These are phyloP conservation scores for Conomelus anceps DNA, from an alignment of 2,888 invertebrate genomes.

Conservation along the genomic window DNA sequence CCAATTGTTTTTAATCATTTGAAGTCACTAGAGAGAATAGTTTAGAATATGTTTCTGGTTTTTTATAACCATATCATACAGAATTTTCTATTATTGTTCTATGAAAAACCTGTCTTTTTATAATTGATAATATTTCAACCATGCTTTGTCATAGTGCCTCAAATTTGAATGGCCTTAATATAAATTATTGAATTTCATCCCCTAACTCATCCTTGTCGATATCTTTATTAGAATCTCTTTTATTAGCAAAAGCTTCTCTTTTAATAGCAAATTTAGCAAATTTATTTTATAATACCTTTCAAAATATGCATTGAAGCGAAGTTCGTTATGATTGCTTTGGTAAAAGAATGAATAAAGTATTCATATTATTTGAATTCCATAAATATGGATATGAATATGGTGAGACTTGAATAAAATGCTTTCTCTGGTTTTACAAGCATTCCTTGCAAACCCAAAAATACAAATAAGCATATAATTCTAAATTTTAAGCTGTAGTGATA, in stretches of 20 bases:
- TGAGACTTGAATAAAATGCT: too few species aligned
- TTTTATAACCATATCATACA: background rate
- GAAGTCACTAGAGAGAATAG: background rate
- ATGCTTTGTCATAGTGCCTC: slow-evolving; percentile 12
- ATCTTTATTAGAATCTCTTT: background rate
- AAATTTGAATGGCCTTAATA: slow-evolving; percentile 7
- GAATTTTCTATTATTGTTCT: background rate
- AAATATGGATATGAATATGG: too few species aligned
- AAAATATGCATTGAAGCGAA: too few species aligned
- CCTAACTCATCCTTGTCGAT: background rate
- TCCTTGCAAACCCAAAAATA: too few species aligned
- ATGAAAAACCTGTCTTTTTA: background rate
- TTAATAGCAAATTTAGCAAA: background rate
- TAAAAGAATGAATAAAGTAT: too few species aligned
- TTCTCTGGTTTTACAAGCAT: too few species aligned
- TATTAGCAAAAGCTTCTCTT: too few species aligned
- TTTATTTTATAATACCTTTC: background rate
- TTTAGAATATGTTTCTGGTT: background rate
- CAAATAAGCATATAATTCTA: too few species aligned
- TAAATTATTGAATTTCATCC: background rate
- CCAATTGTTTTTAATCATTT: background rate
- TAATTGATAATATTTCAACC: background rate
- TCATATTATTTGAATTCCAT: too few species aligned
- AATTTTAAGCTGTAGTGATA: too few species aligned
- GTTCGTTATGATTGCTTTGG: too few species aligned